A percentile compares a stretch with the other conserved stretches of the same genome.
Conservation (phyloP, 2,113 vertebrate species). For the Lethenteron camtschaticum region DNA sequence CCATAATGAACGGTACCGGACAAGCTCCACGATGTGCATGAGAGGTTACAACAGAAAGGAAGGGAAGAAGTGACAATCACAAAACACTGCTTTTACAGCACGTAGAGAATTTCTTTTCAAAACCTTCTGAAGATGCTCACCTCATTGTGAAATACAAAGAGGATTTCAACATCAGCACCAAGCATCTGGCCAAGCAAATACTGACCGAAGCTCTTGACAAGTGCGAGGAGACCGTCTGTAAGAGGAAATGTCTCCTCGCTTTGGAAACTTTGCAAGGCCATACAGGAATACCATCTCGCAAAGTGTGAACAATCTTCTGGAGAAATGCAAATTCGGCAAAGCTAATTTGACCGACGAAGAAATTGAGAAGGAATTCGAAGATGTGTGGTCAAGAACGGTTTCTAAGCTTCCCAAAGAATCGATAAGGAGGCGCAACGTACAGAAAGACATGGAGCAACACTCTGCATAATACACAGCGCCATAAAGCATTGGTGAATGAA, state of each 20-base stretch:
- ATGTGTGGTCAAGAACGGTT: slow-evolving; percentile 22
- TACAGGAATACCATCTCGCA: slow-evolving; percentile 18
- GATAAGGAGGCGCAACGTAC: slow-evolving; percentile 19
- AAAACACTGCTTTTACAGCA: slow-evolving; percentile 10
- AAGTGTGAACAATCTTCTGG: slow-evolving; percentile 16
- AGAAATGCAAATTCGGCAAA: slow-evolving; percentile 16
- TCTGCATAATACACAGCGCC: slow-evolving; percentile 20
- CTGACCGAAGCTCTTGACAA: slow-evolving; percentile 13
- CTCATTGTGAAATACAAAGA: slow-evolving; percentile 19
- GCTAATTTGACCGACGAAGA: slow-evolving; percentile 14
- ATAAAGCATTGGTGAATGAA: slow-evolving; percentile 18
- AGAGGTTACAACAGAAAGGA: slow-evolving; percentile 16
- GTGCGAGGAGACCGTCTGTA: slow-evolving; percentile 15
- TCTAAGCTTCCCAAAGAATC: slow-evolving; percentile 16
- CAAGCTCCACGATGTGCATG: slow-evolving; percentile 12
- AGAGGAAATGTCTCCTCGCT: slow-evolving; percentile 16
- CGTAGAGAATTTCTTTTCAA: slow-evolving; percentile 16
- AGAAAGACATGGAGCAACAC: slow-evolving; percentile 14
- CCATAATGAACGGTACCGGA: slow-evolving; percentile 13
- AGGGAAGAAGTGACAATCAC: slow-evolving; percentile 8
- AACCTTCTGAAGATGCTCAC: slow-evolving; percentile 14
- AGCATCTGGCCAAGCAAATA: slow-evolving; percentile 14
- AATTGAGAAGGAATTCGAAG: slow-evolving; percentile 25
- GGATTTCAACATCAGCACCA: slow-evolving; percentile 17
- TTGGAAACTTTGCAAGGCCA: slow-evolving; percentile 16